Evolutionary conservation across 1,140 invertebrate species (phyloP), one percentile per base, ranked within the genome.

Genomic region (Drosophila navojoa): DNA sequence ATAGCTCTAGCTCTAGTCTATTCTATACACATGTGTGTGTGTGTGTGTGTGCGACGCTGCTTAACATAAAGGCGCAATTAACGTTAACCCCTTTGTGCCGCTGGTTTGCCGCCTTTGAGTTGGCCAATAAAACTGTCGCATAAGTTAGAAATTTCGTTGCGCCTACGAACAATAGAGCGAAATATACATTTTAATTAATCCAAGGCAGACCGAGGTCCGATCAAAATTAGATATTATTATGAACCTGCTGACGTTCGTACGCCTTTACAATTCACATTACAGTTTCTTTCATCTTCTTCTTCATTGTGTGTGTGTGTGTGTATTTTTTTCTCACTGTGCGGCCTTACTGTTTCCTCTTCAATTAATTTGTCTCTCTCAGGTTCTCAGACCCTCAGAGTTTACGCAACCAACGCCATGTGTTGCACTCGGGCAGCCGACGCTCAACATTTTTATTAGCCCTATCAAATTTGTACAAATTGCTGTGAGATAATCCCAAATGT

Each of bases 401-500:
- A 5, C 13, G 5, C 25, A 44, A 32, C 72, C 47, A 32, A 45
- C 79, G 80, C 80, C 80, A 82, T 82, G 80, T 82, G 80, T 82
- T 84, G 60, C 52, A 29, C 29, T 22, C 69, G 40, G 47, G 44
- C 16, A 10, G 35, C 40, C 55, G 59, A 40, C 55, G 59, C 70
- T 74, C 80, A 64, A 75, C 72, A 71, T 71, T 87, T 86, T 86
- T 86, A 86, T 86, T 79, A 55, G 82, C 79, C 82, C 66, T 76
- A 86, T 87, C 82, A 76, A 86, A 86, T 86, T 86, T 76, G 76
- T 87, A 86, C 82, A 86, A 86, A 86, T 86, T 86, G 79, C 69
- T 71, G 61, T 76, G 29, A 11, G 29, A 29, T 29, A 15, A 16
- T 54, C 52, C 52, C 63, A 71, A 81, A 45, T 80, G 54, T 63